Evolutionary conservation across 2,113 vertebrate species (phyloP), one percentile per base, ranked within the genome.

Genomic region (Vireo altiloquus): DNA sequence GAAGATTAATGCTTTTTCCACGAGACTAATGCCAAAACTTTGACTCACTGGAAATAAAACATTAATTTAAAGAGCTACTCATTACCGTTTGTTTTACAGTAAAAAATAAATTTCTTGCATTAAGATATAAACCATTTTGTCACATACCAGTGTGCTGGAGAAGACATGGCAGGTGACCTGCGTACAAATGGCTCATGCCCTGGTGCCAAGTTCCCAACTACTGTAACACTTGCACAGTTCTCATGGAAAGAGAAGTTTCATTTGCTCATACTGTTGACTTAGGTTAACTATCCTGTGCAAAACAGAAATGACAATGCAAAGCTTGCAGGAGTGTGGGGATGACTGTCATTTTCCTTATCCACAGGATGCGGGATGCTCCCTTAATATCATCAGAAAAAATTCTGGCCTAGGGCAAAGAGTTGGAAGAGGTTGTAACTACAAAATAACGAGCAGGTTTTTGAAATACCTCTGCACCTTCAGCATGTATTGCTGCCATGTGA

Each of bases 1-100:
- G 95, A 97, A 97, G 97, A 98, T 97, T 92, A 94, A 98, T 97
- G 93, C 33, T 96, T 98, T 98, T 98, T 98, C 97, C 98, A 97
- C 83, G 50, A 97, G 97, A 95, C 91, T 77, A 95, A 97, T 97
- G 97, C 97, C 98, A 98, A 96, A 98, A 95, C 93, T 97, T 97
- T 97, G 97, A 97, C 97, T 98, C 97, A 96, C 92, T 97, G 95
- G n/a, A 94, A 97, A 92, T 95, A 92, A 97, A 97, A 87, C 89
- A 91, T 97, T 94, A 92, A 84, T 92, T 98, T 97, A 97, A 98
- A 98, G 96, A 98, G 95, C 92, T 92, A 95, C 95, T 97, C 95
- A 91, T 96, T 97, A 96, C 96, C 94, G 95, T 97, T 97, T 97
- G 94, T 95, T 98, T 98, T 97, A 96, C 78, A 95, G 97, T 94